Evolutionary conservation across 2,797 vertebrate genomes (phyloP), one percentile per base, ranked within the genome.

Genomic region (Rhadinocentrus ornatus): DNA sequence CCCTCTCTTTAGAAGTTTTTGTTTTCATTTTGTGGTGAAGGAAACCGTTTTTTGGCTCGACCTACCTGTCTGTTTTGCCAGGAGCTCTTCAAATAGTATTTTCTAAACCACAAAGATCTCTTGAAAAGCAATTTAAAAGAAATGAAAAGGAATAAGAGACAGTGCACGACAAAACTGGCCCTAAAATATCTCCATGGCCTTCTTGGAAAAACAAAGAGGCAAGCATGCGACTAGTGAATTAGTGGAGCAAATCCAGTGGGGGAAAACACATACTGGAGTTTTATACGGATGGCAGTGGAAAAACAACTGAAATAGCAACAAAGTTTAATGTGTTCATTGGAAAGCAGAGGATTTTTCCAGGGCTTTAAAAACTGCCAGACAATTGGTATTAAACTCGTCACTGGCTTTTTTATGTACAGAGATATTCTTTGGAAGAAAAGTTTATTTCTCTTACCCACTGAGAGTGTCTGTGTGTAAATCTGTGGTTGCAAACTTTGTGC

Each of bases 91-190:
- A 88, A 92, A 90, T 84, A 83, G 75, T 88, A 78, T 75, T 85
- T 77, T 86, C 86, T 73, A 7, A 68, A 66, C 87, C 80, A 62
- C 85, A 83, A 85, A 62, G 65, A 82, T 70, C 71, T 86, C 89
- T 93, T 93, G 88, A 93, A 93, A 93, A 91, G 86, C 70, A 75
- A 89, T 93, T 90, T 79, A 62, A 90, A 89, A 85, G 61, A 83
- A 87, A 86, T 79, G 73, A 88, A 86, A 84, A 83, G 78, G 82
- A 87, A 84, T 80, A 78, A 69, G 57, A 86, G 82, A 91, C 78
- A 81, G 66, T 58, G 50, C 78, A 73, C 77, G 64, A 86, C 72
- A 82, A 83, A 85, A 79, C 53, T 65, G 74, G 44, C 41, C 82
- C 78, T 44, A 77, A 88, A 92, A 92, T 91, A 89, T 83, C 87